Evolutionary conservation across 2,113 vertebrate species (phyloP).

Genomic region (Pipra filicauda): DNA sequence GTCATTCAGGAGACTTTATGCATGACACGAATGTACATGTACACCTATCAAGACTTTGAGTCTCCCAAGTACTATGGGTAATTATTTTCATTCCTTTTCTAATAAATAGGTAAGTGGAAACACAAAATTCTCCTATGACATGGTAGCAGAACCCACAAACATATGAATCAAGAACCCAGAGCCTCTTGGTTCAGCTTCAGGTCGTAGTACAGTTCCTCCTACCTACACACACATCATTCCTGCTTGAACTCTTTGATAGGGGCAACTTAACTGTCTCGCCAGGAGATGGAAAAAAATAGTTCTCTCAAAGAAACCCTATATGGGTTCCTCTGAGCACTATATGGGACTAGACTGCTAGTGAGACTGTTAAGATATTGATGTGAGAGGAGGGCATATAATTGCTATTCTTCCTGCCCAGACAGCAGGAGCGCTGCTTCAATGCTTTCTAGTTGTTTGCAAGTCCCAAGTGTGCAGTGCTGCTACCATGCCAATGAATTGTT

Average conservation of each 20-base stretch:
- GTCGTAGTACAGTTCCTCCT: not conserved
- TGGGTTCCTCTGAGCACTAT: not conserved
- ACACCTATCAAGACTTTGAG: not conserved
- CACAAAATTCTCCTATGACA: not conserved
- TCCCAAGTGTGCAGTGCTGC: not conserved
- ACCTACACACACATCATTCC: not conserved
- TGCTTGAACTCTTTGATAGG: not conserved
- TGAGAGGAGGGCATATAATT: not conserved
- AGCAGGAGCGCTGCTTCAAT: not conserved
- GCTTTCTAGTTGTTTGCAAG: not conserved
- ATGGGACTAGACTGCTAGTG: not conserved
- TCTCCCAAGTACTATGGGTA: not conserved
- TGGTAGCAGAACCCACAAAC: not conserved
- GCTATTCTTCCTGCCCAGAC: not conserved
- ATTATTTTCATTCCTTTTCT: not conserved
- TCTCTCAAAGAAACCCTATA: not conserved
- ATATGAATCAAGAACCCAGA: not conserved
- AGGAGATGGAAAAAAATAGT: not conserved
- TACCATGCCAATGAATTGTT: not conserved
- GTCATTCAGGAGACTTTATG: not conserved
- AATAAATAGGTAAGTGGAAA: not conserved
- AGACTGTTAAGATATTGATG: not conserved
- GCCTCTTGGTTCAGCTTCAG: not conserved
- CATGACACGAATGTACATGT: not conserved
- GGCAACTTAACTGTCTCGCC: not conserved